Conservation (phyloP, 2,888 invertebrate genomes). For the Rhagonycha lutea region DNA sequence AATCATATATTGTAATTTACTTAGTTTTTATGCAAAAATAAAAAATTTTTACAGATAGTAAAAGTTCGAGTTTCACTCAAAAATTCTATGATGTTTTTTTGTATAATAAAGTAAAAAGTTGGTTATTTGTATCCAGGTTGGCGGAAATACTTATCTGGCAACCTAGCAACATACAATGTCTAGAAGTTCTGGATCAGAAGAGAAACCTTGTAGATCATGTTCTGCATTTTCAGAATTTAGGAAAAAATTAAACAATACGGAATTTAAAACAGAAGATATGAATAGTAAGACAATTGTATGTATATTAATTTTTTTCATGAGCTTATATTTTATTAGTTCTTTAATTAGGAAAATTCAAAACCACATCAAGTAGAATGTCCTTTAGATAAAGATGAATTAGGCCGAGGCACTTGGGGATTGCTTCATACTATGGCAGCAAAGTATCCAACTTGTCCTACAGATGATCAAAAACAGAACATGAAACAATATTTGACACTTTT, state of each 20-base stretch:
- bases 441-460: conserved; percentile 83
- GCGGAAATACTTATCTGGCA: not conserved
- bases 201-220: conserved; percentile 53
- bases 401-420: conserved; percentile 87
- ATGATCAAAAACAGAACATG: conserved; percentile 75
- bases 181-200: conserved; percentile 50
- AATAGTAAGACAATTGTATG: conserved; percentile 31
- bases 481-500: conserved; percentile 79
- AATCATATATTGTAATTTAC: no score
- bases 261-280: conserved; percentile 28
- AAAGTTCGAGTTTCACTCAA: not conserved
- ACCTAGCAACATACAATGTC: conserved; percentile 41
- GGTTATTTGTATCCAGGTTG: not conserved
- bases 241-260: conserved; percentile 48
- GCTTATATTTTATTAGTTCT: not conserved
- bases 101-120: not conserved
- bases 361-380: conserved; percentile 67
- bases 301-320: not conserved
- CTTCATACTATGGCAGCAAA: conserved; percentile 96
- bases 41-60: not conserved
- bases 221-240: conserved; percentile 53
- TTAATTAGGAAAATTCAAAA: not conserved
- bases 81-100: not conserved
- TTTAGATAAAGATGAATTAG: conserved; percentile 75
- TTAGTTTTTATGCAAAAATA: not conserved